These are phyloP conservation scores for Trichomalopsis sarcophagae DNA, from an alignment of 1,140 invertebrate genomes.

Conservation along the genomic window DNA sequence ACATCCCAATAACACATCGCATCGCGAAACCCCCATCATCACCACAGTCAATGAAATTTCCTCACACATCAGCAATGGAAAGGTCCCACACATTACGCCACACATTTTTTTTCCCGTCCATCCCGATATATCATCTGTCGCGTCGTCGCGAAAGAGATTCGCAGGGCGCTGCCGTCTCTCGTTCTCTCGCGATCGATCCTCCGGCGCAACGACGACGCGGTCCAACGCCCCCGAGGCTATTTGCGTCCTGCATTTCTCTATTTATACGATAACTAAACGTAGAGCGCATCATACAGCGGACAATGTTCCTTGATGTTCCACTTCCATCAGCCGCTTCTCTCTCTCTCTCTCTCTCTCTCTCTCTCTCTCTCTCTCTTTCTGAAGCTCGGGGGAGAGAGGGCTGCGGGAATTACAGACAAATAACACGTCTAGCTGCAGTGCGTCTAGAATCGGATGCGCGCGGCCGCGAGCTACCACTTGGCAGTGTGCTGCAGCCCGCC, in stretches of 20 bases:
- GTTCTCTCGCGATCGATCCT: constrained; percentile 64
- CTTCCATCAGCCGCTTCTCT: constrained; percentile 62
- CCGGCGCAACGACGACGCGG: constrained; percentile 44
- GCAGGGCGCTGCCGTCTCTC: constrained; percentile 32
- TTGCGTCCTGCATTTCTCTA: constrained; percentile 65
- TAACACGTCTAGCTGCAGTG: background rate
- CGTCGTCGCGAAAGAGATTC: no score
- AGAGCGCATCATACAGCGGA: constrained; percentile 60
- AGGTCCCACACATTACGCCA: background rate
- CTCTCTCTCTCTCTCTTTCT: constrained; percentile 33
- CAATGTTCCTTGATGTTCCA: constrained; percentile 72
- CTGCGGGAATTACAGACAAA: background rate
- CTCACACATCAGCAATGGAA: background rate
- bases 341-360: constrained; percentile 24
- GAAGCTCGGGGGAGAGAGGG: constrained; percentile 9
- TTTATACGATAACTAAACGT: constrained; percentile 62
- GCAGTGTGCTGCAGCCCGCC: constrained; percentile 29
- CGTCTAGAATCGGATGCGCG: constrained; percentile 56
- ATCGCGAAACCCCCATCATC: no score
- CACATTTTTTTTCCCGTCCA: background rate
- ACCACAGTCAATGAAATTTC: background rate
- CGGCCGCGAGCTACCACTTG: constrained; percentile 59
- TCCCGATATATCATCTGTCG: background rate
- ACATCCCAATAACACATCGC: background rate
- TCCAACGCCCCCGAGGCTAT: constrained; percentile 70